Evolutionary conservation across 2,888 invertebrate species (phyloP).

Genomic region (Amphipoea lucens): DNA sequence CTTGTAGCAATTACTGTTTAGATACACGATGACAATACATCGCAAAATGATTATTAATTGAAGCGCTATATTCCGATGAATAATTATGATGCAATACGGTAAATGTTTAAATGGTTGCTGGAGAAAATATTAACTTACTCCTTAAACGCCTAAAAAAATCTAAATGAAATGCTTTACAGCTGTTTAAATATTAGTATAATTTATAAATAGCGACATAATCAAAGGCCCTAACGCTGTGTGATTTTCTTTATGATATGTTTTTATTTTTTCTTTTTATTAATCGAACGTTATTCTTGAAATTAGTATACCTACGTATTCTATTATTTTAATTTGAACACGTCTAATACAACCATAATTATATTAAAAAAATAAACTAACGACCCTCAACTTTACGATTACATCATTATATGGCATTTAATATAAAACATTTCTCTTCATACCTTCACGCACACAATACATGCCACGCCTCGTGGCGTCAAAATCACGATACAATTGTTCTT

Average conservation of each 20-base stretch:
- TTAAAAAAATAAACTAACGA: conserved; percentile 57
- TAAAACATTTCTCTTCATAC: conserved; percentile 35
- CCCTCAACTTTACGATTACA: conserved; percentile 51
- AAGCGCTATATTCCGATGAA: conserved; percentile 10
- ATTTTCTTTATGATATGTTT: conserved; percentile 47
- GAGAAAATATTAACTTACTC: conserved; percentile 7
- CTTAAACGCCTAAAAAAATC: neutral
- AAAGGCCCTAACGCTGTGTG: conserved; percentile 31
- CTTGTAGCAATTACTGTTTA: conserved; percentile 18
- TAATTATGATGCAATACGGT: conserved; percentile 9
- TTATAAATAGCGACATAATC: conserved; percentile 30
- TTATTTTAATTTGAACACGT: conserved; percentile 64
- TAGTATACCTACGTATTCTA: conserved; percentile 50
- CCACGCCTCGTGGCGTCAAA: conserved; percentile 14
- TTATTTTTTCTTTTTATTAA: no score
- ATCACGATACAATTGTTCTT: conserved; percentile 39
- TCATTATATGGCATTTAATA: conserved; percentile 65
- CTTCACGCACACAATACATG: conserved; percentile 28
- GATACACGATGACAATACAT: neutral
- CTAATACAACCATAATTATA: conserved; percentile 66
- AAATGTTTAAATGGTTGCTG: conserved; percentile 10
- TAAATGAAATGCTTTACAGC: conserved; percentile 29
- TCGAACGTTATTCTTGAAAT: conserved; percentile 42
- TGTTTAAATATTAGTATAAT: conserved; percentile 25
- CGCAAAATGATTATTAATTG: conserved; percentile 3